Evolutionary conservation across 2,888 invertebrate species (phyloP).

Genomic region (Macrosoma leucophasiata): DNA sequence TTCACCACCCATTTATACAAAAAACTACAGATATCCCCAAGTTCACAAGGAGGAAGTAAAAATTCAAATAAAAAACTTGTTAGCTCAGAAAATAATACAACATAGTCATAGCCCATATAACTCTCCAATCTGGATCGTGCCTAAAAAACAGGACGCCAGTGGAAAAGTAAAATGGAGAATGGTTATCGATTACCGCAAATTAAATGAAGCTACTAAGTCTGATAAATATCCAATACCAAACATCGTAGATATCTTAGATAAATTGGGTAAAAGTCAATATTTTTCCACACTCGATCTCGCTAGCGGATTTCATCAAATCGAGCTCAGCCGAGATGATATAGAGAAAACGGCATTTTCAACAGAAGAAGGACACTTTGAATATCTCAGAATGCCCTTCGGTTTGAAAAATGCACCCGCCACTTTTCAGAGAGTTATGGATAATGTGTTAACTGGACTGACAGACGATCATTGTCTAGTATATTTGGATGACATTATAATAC

Average conservation of each 20-base stretch:
- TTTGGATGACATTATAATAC: not conserved
- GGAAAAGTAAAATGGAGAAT: slow-evolving; percentile 26
- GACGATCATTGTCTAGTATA: not conserved
- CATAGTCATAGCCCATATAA: slow-evolving; percentile 1
- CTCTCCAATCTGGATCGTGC: slow-evolving; percentile 1
- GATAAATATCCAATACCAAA: slow-evolving; percentile 29
- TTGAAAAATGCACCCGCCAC: slow-evolving; percentile 29
- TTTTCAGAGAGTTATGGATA: slow-evolving; percentile 31
- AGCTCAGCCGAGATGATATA: slow-evolving; percentile 17
- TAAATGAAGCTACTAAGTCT: slow-evolving; percentile 25
- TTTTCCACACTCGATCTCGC: slow-evolving; percentile 16
- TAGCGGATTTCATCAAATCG: slow-evolving; percentile 17
- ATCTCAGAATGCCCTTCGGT: slow-evolving; percentile 31
- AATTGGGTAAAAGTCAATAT: slow-evolving; percentile 29
- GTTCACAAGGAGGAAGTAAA: too few species aligned
- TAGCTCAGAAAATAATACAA: slow-evolving; percentile 1
- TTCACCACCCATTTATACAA: too few species aligned
- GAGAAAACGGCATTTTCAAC: slow-evolving; percentile 31
- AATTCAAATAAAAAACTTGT: slow-evolving; percentile 1
- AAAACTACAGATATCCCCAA: too few species aligned
- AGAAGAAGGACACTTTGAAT: slow-evolving; percentile 29
- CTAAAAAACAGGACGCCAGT: slow-evolving; percentile 6
- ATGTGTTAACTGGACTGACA: slow-evolving; percentile 16
- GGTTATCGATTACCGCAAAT: slow-evolving; percentile 26
- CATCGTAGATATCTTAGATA: slow-evolving; percentile 23